Conservation (phyloP, 2,888 invertebrate species). For the Rhabditoides inermis region DNA sequence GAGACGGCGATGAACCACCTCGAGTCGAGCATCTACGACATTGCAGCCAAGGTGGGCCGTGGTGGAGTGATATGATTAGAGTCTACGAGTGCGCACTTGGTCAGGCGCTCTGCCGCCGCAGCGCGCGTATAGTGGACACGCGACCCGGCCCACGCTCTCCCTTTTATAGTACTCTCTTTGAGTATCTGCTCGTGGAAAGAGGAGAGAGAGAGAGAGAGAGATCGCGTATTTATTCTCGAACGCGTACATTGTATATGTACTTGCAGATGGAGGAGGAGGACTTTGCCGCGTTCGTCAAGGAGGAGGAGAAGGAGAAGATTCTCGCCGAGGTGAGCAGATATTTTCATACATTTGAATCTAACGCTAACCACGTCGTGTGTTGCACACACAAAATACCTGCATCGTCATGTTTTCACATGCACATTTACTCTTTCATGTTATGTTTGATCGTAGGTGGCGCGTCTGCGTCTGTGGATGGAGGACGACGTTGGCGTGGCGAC, state of each 20-base stretch:
- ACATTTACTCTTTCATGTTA: constrained; percentile 1
- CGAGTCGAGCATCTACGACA: constrained; percentile 86
- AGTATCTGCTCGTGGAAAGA: too few relatives aligned
- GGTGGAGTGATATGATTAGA: too few relatives aligned
- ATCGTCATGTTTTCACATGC: neutral
- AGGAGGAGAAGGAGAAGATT: constrained; percentile 38
- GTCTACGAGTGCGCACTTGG: too few relatives aligned
- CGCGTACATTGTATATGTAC: too few relatives aligned
- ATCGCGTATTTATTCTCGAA: too few relatives aligned
- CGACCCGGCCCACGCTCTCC: too few relatives aligned
- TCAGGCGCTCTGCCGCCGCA: too few relatives aligned
- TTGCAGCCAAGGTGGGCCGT: constrained; percentile 71
- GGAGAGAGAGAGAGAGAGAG: too few relatives aligned
- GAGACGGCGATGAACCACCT: constrained; percentile 83
- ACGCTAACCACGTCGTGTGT: neutral
- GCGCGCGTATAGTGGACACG: too few relatives aligned
- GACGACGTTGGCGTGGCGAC: constrained; percentile 78
- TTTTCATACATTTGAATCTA: neutral
- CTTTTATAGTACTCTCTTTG: too few relatives aligned
- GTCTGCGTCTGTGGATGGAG: constrained; percentile 73
- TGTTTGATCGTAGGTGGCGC: too few relatives aligned
- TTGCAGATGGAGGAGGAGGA: too few relatives aligned
- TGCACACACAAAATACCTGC: neutral
- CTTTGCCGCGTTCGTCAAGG: constrained; percentile 31
- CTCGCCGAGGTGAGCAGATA: constrained; percentile 12